Evolutionary conservation across 1,140 invertebrate species (phyloP).

Genomic region (Pemphigus obesinymphae): DNA sequence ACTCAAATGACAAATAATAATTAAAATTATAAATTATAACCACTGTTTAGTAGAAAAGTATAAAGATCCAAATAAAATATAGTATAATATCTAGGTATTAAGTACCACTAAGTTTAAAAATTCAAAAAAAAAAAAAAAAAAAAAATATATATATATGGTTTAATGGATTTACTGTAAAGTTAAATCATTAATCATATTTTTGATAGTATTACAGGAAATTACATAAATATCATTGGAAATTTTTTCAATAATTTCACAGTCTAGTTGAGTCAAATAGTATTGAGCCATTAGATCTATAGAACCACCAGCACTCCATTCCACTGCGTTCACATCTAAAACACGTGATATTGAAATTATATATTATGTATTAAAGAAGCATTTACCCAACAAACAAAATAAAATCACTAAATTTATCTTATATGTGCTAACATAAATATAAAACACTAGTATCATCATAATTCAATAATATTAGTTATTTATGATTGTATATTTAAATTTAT

Average conservation of each 20-base stretch:
- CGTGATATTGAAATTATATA: not conserved
- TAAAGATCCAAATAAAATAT: too few species aligned
- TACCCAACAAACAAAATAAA: too few species aligned
- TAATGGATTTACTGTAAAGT: not conserved
- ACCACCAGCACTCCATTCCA: not conserved
- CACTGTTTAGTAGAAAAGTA: too few species aligned
- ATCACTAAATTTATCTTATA: not conserved
- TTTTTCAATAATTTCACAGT: not conserved
- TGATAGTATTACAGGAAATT: not conserved
- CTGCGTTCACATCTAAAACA: not conserved
- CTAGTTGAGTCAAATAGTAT: not conserved
- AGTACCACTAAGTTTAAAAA: too few species aligned
- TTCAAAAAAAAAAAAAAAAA: too few species aligned
- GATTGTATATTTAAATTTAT: too few species aligned
- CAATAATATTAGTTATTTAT: not conserved
- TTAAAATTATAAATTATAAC: not conserved
- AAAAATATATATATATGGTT: too few species aligned
- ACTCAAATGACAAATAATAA: not conserved
- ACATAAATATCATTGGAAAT: not conserved
- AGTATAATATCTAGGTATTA: too few species aligned
- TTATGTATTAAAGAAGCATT: too few species aligned
- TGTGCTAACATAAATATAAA: not conserved
- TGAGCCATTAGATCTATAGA: not conserved
- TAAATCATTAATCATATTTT: not conserved
- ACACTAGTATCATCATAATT: not conserved